Evolutionary conservation across 2,113 vertebrate species (phyloP).

Genomic region (Phrynosoma blainvillii): DNA sequence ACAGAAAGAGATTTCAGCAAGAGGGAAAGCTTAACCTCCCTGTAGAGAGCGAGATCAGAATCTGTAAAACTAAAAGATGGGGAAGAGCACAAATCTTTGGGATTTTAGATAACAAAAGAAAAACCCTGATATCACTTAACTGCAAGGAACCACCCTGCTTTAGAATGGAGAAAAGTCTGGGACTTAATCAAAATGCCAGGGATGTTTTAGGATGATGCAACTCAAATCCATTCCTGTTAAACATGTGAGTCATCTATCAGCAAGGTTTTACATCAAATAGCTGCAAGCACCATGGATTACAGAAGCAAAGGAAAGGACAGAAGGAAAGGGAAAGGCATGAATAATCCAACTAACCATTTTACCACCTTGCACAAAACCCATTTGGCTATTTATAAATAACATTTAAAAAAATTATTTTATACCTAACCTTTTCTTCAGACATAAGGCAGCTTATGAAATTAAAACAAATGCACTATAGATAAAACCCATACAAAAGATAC

Average conservation of each 20-base stretch:
- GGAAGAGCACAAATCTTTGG: neutral
- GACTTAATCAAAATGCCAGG: neutral
- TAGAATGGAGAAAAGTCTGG: neutral
- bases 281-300: neutral
- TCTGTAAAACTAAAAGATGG: neutral
- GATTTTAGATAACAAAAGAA: neutral
- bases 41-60: neutral
- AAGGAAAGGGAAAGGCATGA: neutral
- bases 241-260: neutral
- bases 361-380: neutral
- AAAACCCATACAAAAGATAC: no score
- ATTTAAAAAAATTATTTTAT: no score
- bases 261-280: neutral
- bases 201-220: constrained; percentile 1
- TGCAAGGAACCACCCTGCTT: neutral
- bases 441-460: no score
- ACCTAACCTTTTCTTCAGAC: no score
- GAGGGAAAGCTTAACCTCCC: neutral
- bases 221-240: neutral
- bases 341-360: neutral
- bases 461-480: no score
- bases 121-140: neutral
- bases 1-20: neutral
- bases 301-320: neutral
- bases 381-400: neutral